Evolutionary conservation across 1,140 invertebrate genomes (phyloP), one percentile per base, ranked within the genome.

Genomic region (Cotesia chilonis): DNA sequence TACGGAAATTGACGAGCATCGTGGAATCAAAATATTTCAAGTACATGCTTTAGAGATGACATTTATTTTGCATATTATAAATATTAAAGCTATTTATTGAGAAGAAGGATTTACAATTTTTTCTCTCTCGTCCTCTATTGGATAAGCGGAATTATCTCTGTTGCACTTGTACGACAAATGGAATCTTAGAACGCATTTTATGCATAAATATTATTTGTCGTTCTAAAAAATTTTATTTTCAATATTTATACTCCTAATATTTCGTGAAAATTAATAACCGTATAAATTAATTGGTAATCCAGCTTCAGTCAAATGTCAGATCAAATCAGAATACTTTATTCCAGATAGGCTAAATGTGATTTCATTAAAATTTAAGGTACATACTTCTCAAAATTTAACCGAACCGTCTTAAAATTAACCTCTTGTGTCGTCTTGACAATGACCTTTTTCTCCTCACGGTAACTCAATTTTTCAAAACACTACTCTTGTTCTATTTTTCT

Each of bases 1-100:
- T 61, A n/a, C 37, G 35, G 55, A 67, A 72, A 72, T 72, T 72
- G 63, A 72, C 63, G 54, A 35, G 52, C 64, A 54, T 57, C 55
- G 51, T 64, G 12, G 37, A 28, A 14, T 14, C 36, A 59, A 54
- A 67, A 72, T 72, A 28, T 37, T 20, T 41, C 4, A 35, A 61
- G 47, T 17, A 60, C 14, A 37, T 17, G 10, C 35, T 10, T 3
- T 47, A 47, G 41, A 47, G 41, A 47, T 47, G 41, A 47, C 5
- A 10, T 47, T 47, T 47, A 47, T 47, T 47, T 47, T 47, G 5
- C 41, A 47, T 47, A 47, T 12, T 57, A 14, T 57, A 57, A 12
- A 57, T 57, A 57, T 57, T 36, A 41, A 7, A 14, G 3, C 54
- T 6, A 57, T 57, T 57, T 20, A 20, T 57, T 47, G 28, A 28